A percentile compares a stretch with the other conserved stretches of the same genome.
phyloP scores from a whole-genome alignment of 1,140 invertebrate genomes.

The Whitmania pigra region DNA sequence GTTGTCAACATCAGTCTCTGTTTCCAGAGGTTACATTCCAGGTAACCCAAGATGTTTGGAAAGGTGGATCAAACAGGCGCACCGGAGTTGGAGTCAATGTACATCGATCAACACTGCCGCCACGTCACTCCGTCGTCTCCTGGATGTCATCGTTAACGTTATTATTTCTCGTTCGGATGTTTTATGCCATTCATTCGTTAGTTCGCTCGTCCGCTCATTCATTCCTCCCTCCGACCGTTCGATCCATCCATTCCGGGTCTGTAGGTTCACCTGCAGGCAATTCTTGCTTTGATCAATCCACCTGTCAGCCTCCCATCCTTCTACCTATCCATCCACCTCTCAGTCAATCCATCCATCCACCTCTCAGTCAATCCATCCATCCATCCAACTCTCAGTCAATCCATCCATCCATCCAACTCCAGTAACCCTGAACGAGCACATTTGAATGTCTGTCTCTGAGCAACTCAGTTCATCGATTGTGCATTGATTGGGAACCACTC shows the following conservation, averaged over 20 bases:
- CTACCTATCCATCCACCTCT: neutral
- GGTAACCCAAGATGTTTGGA: too few species aligned
- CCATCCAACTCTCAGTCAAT: too few species aligned
- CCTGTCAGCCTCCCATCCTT: neutral
- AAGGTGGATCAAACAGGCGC: too few species aligned
- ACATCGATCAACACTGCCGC: neutral
- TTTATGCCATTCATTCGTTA: conserved; percentile 6
- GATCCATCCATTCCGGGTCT: neutral
- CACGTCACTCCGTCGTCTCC: neutral
- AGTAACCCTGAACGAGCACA: neutral
- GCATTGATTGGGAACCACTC: too few species aligned
- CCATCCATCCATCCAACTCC: neutral
- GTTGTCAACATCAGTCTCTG: too few species aligned
- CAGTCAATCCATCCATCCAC: neutral
- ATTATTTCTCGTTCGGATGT: neutral
- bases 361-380: neutral
- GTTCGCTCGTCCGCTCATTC: neutral
- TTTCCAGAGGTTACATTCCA: too few species aligned
- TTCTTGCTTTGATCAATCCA: too few species aligned
- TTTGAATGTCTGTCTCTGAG: too few species aligned
- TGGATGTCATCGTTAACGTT: conserved; percentile 5
- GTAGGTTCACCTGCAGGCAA: too few species aligned
- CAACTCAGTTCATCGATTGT: too few species aligned
- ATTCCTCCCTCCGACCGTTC: neutral
- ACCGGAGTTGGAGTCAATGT: too few species aligned